Evolutionary conservation across 2,797 vertebrate genomes (phyloP).

Genomic region (Natrix natrix): DNA sequence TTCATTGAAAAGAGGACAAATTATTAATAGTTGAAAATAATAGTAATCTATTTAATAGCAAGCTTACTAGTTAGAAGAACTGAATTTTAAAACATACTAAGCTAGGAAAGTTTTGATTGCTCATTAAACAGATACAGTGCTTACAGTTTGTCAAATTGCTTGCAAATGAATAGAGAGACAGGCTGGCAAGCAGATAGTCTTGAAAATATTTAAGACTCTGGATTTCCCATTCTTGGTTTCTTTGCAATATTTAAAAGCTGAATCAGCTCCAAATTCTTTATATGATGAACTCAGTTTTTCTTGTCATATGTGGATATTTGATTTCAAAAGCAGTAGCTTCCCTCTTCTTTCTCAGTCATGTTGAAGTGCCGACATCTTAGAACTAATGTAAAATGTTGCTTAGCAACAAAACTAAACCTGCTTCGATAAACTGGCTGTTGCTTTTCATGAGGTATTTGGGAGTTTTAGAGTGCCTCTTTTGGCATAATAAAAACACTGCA

Average conservation of each 20-base stretch:
- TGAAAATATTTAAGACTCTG: background rate
- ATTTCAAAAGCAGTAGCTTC: constrained; percentile 11
- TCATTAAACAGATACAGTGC: background rate
- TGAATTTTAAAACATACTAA: background rate
- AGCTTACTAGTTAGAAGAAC: background rate
- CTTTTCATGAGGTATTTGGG: constrained; percentile 31
- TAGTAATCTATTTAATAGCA: background rate
- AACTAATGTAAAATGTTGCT: constrained; percentile 45
- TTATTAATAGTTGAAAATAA: background rate
- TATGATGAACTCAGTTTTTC: constrained; percentile 4
- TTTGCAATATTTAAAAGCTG: background rate
- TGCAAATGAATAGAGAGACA: background rate
- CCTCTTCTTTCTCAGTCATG: constrained; percentile 17
- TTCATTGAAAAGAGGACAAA: background rate
- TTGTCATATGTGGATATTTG: background rate
- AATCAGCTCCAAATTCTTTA: background rate
- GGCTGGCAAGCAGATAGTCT: background rate
- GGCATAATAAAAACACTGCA: constrained; percentile 8
- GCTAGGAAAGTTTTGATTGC: background rate
- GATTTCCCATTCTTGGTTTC: background rate
- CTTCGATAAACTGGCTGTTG: constrained; percentile 45
- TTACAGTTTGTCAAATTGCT: background rate
- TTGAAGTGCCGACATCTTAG: constrained; percentile 18
- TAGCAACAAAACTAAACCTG: constrained; percentile 47
- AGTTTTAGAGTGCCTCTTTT: constrained; percentile 30